Conservation (phyloP, 2,888 invertebrate species). For the Lochmaea crataegi region DNA sequence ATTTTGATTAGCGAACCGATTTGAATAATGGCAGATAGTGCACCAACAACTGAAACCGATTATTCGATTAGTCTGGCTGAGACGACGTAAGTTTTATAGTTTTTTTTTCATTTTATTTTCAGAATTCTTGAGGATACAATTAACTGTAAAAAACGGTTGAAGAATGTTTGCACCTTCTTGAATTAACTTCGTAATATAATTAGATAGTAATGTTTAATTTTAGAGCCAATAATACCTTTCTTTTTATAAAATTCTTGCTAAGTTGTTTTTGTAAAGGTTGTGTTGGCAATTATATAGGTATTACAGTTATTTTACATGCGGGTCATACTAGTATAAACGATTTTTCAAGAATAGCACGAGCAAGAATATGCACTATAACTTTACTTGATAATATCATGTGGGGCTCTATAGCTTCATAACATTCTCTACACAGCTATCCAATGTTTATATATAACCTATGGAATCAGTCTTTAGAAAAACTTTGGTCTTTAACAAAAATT, state of each 20-base stretch:
- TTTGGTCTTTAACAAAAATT: too few species aligned
- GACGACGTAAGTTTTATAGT: conserved; percentile 39
- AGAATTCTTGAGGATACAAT: conserved; percentile 8
- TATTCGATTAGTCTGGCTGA: conserved; percentile 40
- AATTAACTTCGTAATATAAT: conserved; percentile 17
- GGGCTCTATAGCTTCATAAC: too few species aligned
- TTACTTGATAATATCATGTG: too few species aligned
- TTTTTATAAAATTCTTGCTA: conserved; percentile 10
- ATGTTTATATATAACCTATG: too few species aligned
- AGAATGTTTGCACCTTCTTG: conserved; percentile 22
- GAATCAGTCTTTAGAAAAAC: too few species aligned
- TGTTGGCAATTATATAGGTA: not conserved
- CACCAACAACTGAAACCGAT: conserved; percentile 38
- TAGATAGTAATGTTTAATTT: conserved; percentile 11
- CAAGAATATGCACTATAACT: too few species aligned
- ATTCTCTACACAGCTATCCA: too few species aligned
- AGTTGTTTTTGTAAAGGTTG: conserved; percentile 5
- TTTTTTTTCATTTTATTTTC: conserved; percentile 17
- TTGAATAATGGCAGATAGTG: conserved; percentile 42
- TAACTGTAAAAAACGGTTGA: conserved; percentile 14
- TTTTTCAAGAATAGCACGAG: too few species aligned
- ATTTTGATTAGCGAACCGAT: conserved; percentile 27
- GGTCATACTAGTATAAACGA: too few species aligned
- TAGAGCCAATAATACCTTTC: not conserved
- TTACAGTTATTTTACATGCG: not conserved